These are phyloP conservation scores for Apodemia zela DNA, from an alignment of 2,888 invertebrate species.

Conservation along the genomic window DNA sequence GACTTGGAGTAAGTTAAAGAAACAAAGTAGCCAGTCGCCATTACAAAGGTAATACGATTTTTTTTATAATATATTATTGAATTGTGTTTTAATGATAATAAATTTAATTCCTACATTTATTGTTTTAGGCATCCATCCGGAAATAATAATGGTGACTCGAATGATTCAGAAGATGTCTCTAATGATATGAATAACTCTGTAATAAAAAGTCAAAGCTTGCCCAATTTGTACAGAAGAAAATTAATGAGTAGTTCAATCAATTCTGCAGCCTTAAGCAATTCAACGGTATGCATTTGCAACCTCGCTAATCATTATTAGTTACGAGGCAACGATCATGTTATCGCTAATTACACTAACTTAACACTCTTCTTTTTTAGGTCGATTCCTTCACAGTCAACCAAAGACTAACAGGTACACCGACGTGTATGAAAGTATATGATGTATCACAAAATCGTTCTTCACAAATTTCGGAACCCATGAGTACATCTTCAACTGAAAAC, in stretches of 20 bases:
- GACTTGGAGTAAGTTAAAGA: conserved; percentile 93
- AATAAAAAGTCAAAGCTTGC: conserved; percentile 89
- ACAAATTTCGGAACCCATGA: conserved; percentile 74
- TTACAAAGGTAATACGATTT: conserved; percentile 76
- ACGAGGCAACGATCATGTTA: conserved; percentile 24
- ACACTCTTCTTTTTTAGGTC: conserved; percentile 54
- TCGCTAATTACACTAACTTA: conserved; percentile 37
- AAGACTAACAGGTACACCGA: conserved; percentile 62
- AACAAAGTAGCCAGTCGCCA: conserved; percentile 83
- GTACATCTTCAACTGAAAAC: conserved; percentile 75
- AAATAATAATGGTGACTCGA: conserved; percentile 84
- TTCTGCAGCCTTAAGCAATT: conserved; percentile 83
- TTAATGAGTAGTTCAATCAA: conserved; percentile 72
- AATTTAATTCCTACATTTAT: conserved; percentile 9
- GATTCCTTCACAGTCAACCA: conserved; percentile 74
- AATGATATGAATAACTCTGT: conserved; percentile 81
- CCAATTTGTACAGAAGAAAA: conserved; percentile 84
- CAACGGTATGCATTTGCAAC: conserved; percentile 80
- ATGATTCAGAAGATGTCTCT: conserved; percentile 74
- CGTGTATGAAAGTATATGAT: conserved; percentile 74
- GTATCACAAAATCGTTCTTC: conserved; percentile 67
- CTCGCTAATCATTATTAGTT: conserved; percentile 10
- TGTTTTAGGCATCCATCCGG: conserved; percentile 86
- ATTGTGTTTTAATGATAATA: conserved; percentile 13
- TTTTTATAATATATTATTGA: conserved; percentile 11